Evolutionary conservation across 2,113 vertebrate genomes (phyloP).

Genomic region (Australoheros scitulus): DNA sequence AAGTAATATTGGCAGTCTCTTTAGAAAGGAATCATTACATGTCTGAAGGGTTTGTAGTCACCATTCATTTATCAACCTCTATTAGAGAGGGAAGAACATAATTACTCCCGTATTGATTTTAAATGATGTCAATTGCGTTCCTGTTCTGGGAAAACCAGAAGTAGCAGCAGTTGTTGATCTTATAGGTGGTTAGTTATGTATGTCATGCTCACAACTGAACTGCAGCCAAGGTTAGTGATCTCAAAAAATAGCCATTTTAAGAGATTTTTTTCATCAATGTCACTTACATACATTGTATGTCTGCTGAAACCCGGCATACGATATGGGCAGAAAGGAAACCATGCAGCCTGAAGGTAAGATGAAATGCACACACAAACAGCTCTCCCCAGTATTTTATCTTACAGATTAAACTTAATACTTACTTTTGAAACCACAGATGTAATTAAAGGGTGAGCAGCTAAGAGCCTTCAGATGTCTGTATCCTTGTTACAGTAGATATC

Average conservation of each 20-base stretch:
- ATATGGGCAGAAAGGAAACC: background rate
- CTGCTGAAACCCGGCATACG: background rate
- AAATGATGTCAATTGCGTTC: slow-evolving; percentile 20
- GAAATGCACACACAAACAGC: background rate
- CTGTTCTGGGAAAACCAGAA: slow-evolving; percentile 33
- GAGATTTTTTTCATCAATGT: background rate
- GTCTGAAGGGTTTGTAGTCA: slow-evolving; percentile 1
- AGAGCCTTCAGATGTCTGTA: background rate
- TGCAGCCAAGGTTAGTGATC: background rate
- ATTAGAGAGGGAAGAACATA: background rate
- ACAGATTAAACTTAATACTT: background rate
- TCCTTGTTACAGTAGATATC: background rate
- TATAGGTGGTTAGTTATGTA: background rate
- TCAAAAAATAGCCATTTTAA: background rate
- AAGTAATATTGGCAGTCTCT: background rate
- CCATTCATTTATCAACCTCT: background rate
- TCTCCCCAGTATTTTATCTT: background rate
- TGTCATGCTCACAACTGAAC: background rate
- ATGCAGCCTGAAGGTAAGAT: background rate
- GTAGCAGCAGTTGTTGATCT: background rate
- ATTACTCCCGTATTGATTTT: slow-evolving; percentile 50
- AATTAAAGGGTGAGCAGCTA: background rate
- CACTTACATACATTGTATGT: background rate
- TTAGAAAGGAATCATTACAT: slow-evolving; percentile 5
- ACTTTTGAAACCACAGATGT: background rate